Conservation (phyloP, 2,113 vertebrate species). For the Xenotilapia flavipinnis region DNA sequence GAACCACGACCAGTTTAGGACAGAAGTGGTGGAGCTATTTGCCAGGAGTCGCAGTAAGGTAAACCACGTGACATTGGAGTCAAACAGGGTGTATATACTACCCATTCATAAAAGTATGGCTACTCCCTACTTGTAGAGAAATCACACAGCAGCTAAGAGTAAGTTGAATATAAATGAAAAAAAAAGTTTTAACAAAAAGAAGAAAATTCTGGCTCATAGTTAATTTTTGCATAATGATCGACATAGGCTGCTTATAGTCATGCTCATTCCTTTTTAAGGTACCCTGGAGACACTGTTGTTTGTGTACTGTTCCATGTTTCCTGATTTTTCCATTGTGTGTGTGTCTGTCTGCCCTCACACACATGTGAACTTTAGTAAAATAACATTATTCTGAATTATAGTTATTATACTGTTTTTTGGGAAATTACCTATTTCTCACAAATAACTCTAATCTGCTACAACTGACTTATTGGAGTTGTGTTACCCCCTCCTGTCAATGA, state of each 20-base stretch:
- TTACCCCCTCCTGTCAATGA: too few relatives aligned
- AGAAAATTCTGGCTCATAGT: not conserved
- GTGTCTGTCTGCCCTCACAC: not conserved
- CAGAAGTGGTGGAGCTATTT: conserved; percentile 82
- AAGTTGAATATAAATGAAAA: not conserved
- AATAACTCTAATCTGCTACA: too few relatives aligned
- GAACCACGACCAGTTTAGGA: conserved; percentile 80
- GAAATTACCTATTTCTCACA: too few relatives aligned
- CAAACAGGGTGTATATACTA: not conserved
- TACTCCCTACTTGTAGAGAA: not conserved
- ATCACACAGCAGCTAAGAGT: not conserved
- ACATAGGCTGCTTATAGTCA: not conserved
- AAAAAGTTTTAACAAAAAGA: not conserved
- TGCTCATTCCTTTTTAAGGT: not conserved
- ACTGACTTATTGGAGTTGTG: too few relatives aligned
- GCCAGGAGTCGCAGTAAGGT: conserved; percentile 82
- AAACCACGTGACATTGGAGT: not conserved
- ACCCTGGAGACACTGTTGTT: not conserved
- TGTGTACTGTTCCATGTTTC: not conserved
- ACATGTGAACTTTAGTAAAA: too few relatives aligned
- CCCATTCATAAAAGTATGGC: not conserved
- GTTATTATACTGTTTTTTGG: too few relatives aligned
- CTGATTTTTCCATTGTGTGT: not conserved
- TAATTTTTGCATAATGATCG: not conserved
- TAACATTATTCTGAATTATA: too few relatives aligned